Evolutionary conservation across 1,140 invertebrate genomes (phyloP).

Genomic region (Samia ricini): DNA sequence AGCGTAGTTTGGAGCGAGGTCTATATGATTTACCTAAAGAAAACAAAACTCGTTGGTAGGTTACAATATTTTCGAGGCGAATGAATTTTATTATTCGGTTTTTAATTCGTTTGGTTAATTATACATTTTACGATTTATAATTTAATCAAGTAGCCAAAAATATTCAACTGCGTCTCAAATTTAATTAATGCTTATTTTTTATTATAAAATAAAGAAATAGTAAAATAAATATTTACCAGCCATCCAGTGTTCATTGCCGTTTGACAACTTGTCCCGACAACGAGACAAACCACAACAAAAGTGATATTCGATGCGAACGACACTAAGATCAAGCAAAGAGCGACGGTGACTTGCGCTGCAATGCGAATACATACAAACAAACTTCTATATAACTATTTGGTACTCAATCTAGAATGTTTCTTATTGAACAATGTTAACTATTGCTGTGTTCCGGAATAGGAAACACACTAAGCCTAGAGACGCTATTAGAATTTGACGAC

Average conservation of each 20-base stretch:
- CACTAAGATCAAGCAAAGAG: conserved; percentile 43
- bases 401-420: neutral
- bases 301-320: conserved; percentile 43
- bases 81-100: no score
- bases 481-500: no score
- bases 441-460: no score
- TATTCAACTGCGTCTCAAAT: no score
- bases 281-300: conserved; percentile 69
- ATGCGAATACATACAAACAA: neutral
- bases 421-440: no score
- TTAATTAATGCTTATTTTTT: no score
- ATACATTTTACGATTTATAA: no score
- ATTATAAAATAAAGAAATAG: neutral
- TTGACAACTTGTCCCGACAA: conserved; percentile 79
- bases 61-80: no score
- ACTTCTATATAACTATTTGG: no score
- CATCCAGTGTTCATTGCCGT: conserved; percentile 77
- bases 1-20: conserved; percentile 87
- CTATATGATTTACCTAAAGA: conserved; percentile 80
- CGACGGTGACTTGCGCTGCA: conserved; percentile 39
- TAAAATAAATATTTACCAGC: conserved; percentile 28
- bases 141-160: no score
- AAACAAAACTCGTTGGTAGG: conserved; percentile 28
- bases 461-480: no score
- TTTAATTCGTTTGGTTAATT: no score